A percentile compares a stretch with the other conserved stretches of the same genome.
phyloP scores from a whole-genome alignment of 2,113 vertebrate species.

The Apeltes quadracus region DNA sequence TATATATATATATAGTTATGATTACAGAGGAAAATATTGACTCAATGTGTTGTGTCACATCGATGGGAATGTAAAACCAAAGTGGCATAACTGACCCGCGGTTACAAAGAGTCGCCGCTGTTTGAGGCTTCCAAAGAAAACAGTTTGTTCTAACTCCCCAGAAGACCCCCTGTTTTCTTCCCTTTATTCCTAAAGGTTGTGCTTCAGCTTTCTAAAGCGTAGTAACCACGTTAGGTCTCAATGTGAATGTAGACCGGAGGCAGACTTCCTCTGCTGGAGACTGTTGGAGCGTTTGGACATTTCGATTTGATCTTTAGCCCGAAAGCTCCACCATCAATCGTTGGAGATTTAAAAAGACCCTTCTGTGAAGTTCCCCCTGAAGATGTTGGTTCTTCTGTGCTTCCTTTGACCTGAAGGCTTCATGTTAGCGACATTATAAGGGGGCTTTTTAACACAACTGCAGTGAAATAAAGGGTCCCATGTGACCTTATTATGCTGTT shows the following conservation, averaged over 20 bases:
- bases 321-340: background rate
- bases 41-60: background rate
- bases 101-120: background rate
- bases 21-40: too few species aligned
- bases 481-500: background rate
- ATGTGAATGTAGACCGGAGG: slow-evolving; percentile 2
- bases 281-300: background rate
- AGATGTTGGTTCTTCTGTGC: background rate
- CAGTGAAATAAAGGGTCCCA: background rate
- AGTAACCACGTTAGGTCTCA: background rate
- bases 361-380: too few species aligned
- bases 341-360: background rate
- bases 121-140: background rate
- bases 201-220: background rate
- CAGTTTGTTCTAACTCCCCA: background rate
- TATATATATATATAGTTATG: too few species aligned
- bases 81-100: background rate
- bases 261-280: background rate
- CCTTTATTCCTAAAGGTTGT: too few species aligned
- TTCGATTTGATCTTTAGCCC: background rate
- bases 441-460: background rate
- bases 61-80: background rate
- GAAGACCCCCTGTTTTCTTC: background rate
- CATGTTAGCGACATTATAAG: background rate
- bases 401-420: background rate